These are phyloP conservation scores for Cordylochernes scorpioides DNA, from an alignment of 2,888 invertebrate species.

Conservation along the genomic window DNA sequence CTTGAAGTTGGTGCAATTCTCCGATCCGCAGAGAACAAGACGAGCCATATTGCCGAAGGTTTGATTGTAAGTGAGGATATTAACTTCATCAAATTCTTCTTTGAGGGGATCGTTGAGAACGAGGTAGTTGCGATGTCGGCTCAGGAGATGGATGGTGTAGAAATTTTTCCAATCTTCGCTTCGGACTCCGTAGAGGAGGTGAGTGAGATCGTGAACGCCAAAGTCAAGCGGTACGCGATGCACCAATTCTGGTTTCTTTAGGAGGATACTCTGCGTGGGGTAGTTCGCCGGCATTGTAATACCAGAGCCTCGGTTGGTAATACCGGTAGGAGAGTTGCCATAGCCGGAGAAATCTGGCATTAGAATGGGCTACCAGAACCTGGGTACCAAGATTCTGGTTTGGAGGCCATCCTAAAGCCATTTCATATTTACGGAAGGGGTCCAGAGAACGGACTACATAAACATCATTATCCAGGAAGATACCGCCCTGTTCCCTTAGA, in stretches of 20 bases:
- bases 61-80: conserved; percentile 15
- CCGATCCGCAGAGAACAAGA: conserved; percentile 12
- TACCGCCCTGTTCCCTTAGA: conserved; percentile 21
- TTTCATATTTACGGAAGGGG: conserved; percentile 20
- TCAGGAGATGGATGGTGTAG: conserved; percentile 21
- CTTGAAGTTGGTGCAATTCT: no score
- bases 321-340: conserved; percentile 21
- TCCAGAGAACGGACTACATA: conserved; percentile 20
- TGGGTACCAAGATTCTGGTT: conserved; percentile 19
- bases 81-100: conserved; percentile 15
- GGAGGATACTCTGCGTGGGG: conserved; percentile 21
- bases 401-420: conserved; percentile 21
- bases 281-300: conserved; percentile 23
- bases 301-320: conserved; percentile 17
- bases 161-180: conserved; percentile 17
- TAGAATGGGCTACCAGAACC: conserved; percentile 20
- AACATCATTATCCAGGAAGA: conserved; percentile 22
- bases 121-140: conserved; percentile 18
- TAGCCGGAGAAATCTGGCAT: conserved; percentile 19
- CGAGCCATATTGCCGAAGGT: conserved; percentile 16
- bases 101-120: conserved; percentile 9
- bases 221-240: conserved; percentile 19
- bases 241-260: conserved; percentile 18
- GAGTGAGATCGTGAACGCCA: conserved; percentile 21
- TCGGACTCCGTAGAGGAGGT: conserved; percentile 17